A percentile compares a stretch with the other conserved stretches of the same genome.
Conservation (phyloP, 2,113 vertebrate species). For the Stegostoma tigrinum region DNA sequence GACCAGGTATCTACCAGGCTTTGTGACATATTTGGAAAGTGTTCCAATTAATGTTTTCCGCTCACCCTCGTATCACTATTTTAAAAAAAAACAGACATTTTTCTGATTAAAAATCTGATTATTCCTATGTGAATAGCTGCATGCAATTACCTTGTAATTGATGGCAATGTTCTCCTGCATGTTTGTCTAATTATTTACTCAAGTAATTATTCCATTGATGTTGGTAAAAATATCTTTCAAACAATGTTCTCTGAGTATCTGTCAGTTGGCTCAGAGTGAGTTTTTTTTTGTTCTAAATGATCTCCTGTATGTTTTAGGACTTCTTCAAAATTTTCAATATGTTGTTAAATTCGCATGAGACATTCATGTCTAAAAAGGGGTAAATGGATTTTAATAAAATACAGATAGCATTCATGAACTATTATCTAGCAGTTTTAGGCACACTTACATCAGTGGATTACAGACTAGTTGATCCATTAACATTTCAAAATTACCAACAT, state of each 20-base stretch:
- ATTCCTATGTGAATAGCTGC: conserved; percentile 58
- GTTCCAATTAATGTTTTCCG: not conserved
- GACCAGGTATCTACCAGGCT: too few relatives aligned
- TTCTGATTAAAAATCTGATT: conserved; percentile 36
- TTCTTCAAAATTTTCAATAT: conserved; percentile 1
- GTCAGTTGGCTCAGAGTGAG: conserved; percentile 41
- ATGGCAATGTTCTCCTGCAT: conserved; percentile 61
- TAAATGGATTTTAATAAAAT: conserved; percentile 10
- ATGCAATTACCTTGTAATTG: conserved; percentile 68
- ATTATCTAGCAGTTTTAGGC: not conserved
- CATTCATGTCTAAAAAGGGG: not conserved
- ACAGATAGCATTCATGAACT: not conserved
- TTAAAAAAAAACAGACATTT: not conserved
- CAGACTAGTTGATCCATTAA: conserved; percentile 10
- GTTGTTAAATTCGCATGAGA: not conserved
- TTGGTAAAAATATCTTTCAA: conserved; percentile 60
- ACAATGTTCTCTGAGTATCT: conserved; percentile 49
- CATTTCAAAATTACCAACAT: conserved; percentile 19
- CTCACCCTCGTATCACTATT: not conserved
- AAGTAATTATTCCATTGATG: conserved; percentile 54
- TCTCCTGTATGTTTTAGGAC: conserved; percentile 46
- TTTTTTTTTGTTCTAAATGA: conserved; percentile 45
- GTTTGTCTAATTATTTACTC: conserved; percentile 57
- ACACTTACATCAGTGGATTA: not conserved
- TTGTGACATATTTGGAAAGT: not conserved